Conservation (phyloP, 2,113 vertebrate genomes). For the Anhinga rufa region DNA sequence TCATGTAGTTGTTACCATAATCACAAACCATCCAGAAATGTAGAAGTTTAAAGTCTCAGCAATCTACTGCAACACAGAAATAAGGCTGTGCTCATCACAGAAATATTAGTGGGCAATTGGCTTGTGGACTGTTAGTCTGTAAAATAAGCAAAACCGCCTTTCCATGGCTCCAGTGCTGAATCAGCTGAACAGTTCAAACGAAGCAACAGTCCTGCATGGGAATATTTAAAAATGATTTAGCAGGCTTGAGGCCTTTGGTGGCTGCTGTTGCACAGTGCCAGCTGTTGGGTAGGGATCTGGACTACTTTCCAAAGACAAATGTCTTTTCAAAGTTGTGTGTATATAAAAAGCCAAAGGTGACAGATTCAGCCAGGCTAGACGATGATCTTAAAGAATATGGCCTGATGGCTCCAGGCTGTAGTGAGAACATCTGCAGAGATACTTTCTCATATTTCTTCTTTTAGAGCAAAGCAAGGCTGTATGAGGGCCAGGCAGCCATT, state of each 20-base stretch:
- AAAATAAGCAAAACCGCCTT: conserved; percentile 40
- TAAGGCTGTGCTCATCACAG: background rate
- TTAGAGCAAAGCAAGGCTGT: fast-evolving
- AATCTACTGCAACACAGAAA: background rate
- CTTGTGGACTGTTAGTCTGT: background rate
- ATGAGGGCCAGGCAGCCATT: background rate
- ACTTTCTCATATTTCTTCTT: background rate
- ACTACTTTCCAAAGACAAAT: background rate
- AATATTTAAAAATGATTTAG: background rate
- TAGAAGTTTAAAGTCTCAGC: background rate
- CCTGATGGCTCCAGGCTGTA: background rate
- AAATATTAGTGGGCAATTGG: background rate
- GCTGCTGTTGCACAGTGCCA: background rate
- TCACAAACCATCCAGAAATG: background rate
- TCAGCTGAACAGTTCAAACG: background rate
- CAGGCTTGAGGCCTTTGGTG: background rate
- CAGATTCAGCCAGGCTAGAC: background rate
- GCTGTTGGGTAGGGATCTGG: background rate
- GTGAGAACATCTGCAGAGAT: background rate
- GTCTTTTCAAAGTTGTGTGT: background rate
- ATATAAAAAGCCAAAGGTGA: background rate
- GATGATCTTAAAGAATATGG: background rate
- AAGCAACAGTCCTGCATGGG: background rate
- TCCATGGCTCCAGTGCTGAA: background rate
- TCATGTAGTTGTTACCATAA: background rate